Base-by-base conservation (phyloP, 1,140 invertebrate genomes). In the Marisa cornuarietis region DNA sequence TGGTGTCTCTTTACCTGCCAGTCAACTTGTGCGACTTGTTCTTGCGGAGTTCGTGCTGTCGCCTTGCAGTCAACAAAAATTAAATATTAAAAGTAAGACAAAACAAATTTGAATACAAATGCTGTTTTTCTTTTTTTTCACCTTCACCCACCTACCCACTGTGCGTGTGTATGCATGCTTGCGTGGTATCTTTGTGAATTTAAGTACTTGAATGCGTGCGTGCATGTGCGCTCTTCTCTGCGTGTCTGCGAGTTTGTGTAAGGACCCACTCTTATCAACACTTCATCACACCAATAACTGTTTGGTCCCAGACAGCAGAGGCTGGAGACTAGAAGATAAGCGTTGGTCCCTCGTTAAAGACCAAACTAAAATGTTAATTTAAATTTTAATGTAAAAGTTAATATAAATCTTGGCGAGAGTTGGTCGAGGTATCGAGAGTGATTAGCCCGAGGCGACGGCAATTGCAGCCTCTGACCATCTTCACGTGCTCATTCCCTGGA, bases 41-140 rank as follows among this genome's bases (percentile, higher is more conserved):
- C 68, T 14, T 49, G 51, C 68, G 22, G 26, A 71, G 26, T 14
- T 49, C 31, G 26, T 42, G 26, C 31, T 49, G 51, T 49, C 31
- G 26, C 31, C 68, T 42, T 49, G 51, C 68, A 71, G 31, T 49
- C 68, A 71, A 4, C 42, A 16, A 71, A 16, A 71, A 69, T 13
- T 26, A 69, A 69, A n/a, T 69, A n/a, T n/a, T 13, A n/a, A n/a
- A 31, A n/a, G 24, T n/a, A 18, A 16, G 66, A n/a, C 1, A 31
- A 69, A 69, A 69, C 24, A 11, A 31, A n/a, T 26, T 31, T 31
- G 7, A 24, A 31, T 68, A 31, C 31, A 2, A 24, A 31, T 5
- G n/a, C n/a, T 68, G 65, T 68, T n/a, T 68, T n/a, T 68, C n/a
- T 68, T n/a, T 68, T n/a, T 68, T n/a, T 68, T n/a, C 31, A 31